Evolutionary conservation across 2,888 invertebrate species (phyloP).

Genomic region (Plusia festucae): DNA sequence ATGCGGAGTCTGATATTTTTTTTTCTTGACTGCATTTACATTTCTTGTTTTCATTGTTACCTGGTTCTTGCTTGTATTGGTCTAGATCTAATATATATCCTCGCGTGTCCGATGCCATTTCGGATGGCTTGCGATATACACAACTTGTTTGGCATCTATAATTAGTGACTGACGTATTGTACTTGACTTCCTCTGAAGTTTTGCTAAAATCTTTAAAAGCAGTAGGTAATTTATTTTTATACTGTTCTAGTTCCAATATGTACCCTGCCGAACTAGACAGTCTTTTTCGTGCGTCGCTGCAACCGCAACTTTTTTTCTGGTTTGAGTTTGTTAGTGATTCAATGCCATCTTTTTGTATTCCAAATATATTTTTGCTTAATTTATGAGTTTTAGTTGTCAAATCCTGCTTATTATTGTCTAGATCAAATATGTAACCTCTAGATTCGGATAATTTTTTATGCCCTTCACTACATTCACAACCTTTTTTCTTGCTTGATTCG

Average conservation of each 20-base stretch:
- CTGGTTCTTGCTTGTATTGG: background rate
- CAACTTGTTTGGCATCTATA: no score
- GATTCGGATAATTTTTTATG: background rate
- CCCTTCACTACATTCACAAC: background rate
- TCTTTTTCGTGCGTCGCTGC: background rate
- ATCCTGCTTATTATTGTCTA: background rate
- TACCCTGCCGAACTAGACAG: background rate
- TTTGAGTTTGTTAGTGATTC: background rate
- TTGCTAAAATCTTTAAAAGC: background rate
- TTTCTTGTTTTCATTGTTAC: background rate
- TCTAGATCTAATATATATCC: background rate
- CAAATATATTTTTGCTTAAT: slow-evolving; percentile 1
- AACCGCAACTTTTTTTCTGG: background rate
- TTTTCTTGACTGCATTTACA: slow-evolving; percentile 1
- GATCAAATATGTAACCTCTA: background rate
- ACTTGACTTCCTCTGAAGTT: no score
- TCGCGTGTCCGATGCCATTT: background rate
- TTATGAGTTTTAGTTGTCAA: slow-evolving; percentile 4
- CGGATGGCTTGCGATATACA: background rate
- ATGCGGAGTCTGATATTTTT: background rate
- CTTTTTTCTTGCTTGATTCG: background rate
- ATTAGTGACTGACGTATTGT: no score
- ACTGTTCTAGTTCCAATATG: background rate
- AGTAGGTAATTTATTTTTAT: background rate
- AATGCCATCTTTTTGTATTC: background rate